Evolutionary conservation across 2,797 vertebrate genomes (phyloP).

Genomic region (Rhabdomys pumilio): DNA sequence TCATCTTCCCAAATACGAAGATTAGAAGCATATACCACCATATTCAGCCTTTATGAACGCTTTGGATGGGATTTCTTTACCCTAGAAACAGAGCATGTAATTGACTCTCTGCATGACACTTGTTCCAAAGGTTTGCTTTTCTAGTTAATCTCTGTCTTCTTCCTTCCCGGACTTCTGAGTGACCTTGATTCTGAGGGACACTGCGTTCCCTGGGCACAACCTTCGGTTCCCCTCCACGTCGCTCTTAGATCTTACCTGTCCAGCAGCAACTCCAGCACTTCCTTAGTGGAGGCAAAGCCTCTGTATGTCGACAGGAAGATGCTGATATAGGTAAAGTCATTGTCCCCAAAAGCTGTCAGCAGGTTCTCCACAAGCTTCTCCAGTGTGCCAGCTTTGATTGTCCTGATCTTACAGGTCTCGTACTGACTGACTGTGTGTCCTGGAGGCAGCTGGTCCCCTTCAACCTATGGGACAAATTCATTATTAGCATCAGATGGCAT

Average conservation of each 20-base stretch:
- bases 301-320: conserved; percentile 98
- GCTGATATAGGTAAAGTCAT: conserved; percentile 97
- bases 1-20: not conserved
- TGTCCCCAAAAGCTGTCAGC: conserved; percentile 96
- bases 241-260: conserved; percentile 90
- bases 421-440: conserved; percentile 97
- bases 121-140: not conserved
- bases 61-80: not conserved
- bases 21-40: not conserved
- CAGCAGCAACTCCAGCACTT: conserved; percentile 94
- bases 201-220: not conserved
- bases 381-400: conserved; percentile 96
- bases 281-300: conserved; percentile 94
- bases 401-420: conserved; percentile 97
- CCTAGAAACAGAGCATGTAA: not conserved
- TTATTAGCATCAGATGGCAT: conserved; percentile 63
- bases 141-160: not conserved
- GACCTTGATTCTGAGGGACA: not conserved
- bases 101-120: not conserved
- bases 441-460: conserved; percentile 95
- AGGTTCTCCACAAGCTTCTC: conserved; percentile 98
- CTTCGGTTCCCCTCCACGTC: not conserved
- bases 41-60: not conserved
- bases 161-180: fast-evolving
- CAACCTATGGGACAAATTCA: conserved; percentile 89